Percentiles rank a stretch among this genome's conserved stretches.
These are phyloP conservation scores for Anastatus disparis DNA, from an alignment of 1,140 invertebrate genomes.

Conservation along the genomic window DNA sequence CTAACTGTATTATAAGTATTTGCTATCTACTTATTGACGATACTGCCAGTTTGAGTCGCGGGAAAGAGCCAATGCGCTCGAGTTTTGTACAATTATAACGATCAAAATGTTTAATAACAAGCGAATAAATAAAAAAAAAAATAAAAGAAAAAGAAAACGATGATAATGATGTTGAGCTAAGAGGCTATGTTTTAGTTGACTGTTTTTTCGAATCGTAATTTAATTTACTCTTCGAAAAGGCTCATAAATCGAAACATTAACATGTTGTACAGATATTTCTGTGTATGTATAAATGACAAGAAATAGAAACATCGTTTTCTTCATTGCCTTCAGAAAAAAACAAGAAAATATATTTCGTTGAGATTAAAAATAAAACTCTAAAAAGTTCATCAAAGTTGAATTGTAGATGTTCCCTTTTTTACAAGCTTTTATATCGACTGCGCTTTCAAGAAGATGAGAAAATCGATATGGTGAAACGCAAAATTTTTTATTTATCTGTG, in stretches of 20 bases:
- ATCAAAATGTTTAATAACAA: slow-evolving; percentile 26
- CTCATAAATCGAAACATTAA: background rate
- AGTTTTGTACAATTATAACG: slow-evolving; percentile 49
- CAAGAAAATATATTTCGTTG: slow-evolving; percentile 21
- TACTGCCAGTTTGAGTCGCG: slow-evolving; percentile 49
- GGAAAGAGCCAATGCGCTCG: slow-evolving; percentile 20
- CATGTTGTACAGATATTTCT: slow-evolving; percentile 17
- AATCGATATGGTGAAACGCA: background rate
- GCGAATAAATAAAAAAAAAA: too few relatives aligned
- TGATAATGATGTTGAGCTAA: background rate
- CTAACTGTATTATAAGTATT: slow-evolving; percentile 48
- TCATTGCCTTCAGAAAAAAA: slow-evolving; percentile 25
- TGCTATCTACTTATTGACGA: slow-evolving; percentile 49
- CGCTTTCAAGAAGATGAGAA: slow-evolving; percentile 1
- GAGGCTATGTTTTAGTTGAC: background rate
- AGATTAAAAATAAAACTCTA: slow-evolving; percentile 20
- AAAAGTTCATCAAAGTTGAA: slow-evolving; percentile 8
- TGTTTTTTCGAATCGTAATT: background rate
- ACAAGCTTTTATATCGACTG: slow-evolving; percentile 30
- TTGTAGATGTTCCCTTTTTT: slow-evolving; percentile 29
- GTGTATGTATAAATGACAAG: background rate
- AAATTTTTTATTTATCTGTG: too few relatives aligned
- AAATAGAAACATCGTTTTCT: slow-evolving; percentile 20
- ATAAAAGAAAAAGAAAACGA: too few relatives aligned
- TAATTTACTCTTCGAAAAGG: background rate